Base-by-base conservation (phyloP, 2,797 vertebrate species). In the Lepus townsendii region DNA sequence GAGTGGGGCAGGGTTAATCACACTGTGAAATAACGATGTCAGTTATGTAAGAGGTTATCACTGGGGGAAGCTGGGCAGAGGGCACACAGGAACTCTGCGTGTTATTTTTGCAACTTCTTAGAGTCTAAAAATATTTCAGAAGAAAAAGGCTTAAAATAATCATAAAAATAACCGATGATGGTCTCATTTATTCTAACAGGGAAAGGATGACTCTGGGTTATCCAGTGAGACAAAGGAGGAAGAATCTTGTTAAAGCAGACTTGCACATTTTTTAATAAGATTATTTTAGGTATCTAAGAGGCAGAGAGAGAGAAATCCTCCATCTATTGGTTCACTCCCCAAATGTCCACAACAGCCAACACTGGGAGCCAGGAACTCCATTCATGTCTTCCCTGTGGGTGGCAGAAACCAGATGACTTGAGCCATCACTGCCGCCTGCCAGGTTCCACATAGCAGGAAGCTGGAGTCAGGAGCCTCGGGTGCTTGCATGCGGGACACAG, bases 121-220 rank as follows among this genome's bases (percentile, higher is more conserved):
- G 65, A 68, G 32, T 94, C 75, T 62, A 76, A 90, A 92, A 85
- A 69, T 85, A 95, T 90, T 86, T 96, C 32, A 63, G 94, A 83
- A 89, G 62, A 83, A 77, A 85, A 94, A 35, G 2, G 52, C 27
- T 88, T 65, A 87, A 83, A n/a, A 72, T 78, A 80, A 91, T n/a
- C 75, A 84, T 32, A 69, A 83, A 65, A 83, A 50, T 68, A 85
- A 73, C 27, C 22, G 73, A 57, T 22, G 22, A 90, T 60, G 10
- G 13, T 66, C 91, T 90, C 47, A 65, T 78, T n/a, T 77, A 54
- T 73, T 35, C 57, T 91, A 54, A 88, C 13, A 83, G n/a, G 30
- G 20, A 79, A n/a, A 42, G 71, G 52, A 66, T 80, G 42, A 22
- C 38, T 47, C 91, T 52, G 35, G 32, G 17, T n/a, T 79, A 11